phyloP scores from a whole-genome alignment of 2,113 vertebrate species.

The Siphamia tubifer region DNA sequence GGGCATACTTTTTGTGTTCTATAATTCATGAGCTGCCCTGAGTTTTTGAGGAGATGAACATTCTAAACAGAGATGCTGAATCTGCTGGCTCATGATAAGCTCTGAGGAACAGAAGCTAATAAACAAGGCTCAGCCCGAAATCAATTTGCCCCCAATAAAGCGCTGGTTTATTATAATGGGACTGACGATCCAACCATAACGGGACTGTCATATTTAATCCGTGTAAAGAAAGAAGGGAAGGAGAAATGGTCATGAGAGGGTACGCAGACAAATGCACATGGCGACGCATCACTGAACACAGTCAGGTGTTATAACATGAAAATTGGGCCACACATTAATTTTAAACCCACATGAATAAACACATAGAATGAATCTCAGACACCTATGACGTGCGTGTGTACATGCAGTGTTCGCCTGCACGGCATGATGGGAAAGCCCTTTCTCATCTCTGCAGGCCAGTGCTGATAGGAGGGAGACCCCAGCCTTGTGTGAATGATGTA shows the following conservation, averaged over 20 bases:
- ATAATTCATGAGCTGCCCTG: slow-evolving; percentile 37
- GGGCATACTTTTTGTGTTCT: background rate
- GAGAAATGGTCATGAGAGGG: slow-evolving; percentile 18
- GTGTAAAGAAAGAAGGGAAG: slow-evolving; percentile 10
- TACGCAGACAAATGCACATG: background rate
- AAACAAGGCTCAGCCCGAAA: slow-evolving; percentile 59
- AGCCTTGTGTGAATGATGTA: slow-evolving; percentile 28
- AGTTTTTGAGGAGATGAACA: slow-evolving; percentile 7
- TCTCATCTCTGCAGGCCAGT: background rate
- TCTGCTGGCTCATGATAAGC: slow-evolving; percentile 62
- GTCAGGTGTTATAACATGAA: background rate
- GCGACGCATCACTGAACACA: background rate
- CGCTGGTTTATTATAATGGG: slow-evolving; percentile 50
- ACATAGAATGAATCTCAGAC: background rate
- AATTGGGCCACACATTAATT: background rate
- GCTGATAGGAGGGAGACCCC: slow-evolving; percentile 41
- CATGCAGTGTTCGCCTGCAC: background rate
- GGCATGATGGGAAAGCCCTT: slow-evolving; percentile 31
- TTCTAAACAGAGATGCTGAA: slow-evolving; percentile 32
- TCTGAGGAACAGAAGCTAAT: slow-evolving; percentile 50
- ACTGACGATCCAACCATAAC: slow-evolving; percentile 50
- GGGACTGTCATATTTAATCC: slow-evolving; percentile 55
- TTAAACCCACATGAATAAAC: background rate
- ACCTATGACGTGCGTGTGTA: background rate
- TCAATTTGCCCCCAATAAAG: slow-evolving; percentile 66